Percentiles rank a stretch among this genome's conserved stretches.
Conservation (phyloP, 1,140 invertebrate species). For the Drosophila truncata region DNA sequence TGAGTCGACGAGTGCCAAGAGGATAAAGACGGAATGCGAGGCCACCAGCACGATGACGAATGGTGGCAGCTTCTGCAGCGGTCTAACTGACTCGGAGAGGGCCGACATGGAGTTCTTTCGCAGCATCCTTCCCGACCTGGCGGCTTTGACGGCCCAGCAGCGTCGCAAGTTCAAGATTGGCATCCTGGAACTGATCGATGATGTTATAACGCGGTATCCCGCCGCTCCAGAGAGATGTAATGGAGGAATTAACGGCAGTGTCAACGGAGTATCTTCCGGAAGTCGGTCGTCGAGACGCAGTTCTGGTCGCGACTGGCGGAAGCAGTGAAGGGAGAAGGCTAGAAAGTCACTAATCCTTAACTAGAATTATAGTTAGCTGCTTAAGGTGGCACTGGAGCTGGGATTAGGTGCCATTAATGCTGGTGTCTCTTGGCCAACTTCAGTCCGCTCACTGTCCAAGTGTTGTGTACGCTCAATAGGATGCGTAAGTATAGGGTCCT, state of each 20-base stretch:
- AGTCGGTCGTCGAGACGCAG: conserved; percentile 40
- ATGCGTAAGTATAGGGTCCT: conserved; percentile 23
- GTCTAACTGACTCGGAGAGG: conserved; percentile 57
- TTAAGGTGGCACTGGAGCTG: conserved; percentile 13
- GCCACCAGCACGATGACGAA: conserved; percentile 50
- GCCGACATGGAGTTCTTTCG: conserved; percentile 84
- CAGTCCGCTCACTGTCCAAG: conserved; percentile 44
- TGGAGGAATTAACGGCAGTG: conserved; percentile 53
- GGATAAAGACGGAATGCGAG: conserved; percentile 81
- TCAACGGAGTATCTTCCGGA: conserved; percentile 23
- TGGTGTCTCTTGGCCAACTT: not conserved
- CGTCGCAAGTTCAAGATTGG: conserved; percentile 83
- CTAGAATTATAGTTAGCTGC: conserved; percentile 29
- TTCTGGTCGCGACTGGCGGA: conserved; percentile 64
- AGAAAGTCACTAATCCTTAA: conserved; percentile 39
- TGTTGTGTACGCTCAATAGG: conserved; percentile 66
- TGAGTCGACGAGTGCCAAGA: conserved; percentile 51
- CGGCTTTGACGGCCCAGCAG: conserved; percentile 70
- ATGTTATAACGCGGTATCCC: conserved; percentile 77
- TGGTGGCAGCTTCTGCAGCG: conserved; percentile 41
- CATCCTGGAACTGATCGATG: conserved; percentile 79
- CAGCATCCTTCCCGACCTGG: conserved; percentile 79
- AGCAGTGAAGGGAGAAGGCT: conserved; percentile 18
- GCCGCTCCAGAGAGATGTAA: conserved; percentile 56
- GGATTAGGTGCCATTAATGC: not conserved